Base-by-base conservation (phyloP, 1,140 invertebrate species). In the Popillia japonica region DNA sequence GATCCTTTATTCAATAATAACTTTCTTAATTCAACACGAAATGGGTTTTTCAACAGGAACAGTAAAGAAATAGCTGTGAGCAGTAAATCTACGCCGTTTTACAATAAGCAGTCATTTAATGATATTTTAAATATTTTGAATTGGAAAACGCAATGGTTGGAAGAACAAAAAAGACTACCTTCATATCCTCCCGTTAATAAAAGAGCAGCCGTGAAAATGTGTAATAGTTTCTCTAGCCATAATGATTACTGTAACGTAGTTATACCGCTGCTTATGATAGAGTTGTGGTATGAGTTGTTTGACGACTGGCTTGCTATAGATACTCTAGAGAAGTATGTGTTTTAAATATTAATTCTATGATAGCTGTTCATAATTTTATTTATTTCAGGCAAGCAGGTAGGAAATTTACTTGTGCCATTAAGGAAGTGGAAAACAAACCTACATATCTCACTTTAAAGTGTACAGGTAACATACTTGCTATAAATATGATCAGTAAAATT, bases 121-220 rank as follows among this genome's bases (percentile, higher is more conserved):
- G 44, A 48, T 48, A 48, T 48, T 14, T 48, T 48, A 14, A 48
- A 48, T 48, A 48, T 48, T 10, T 48, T 48, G 17, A 48, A 48
- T 48, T 48, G 44, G 44, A 48, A n/a, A 48, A 48, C 44, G 61
- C 3, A 17, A 17, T 73, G 72, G 72, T 40, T 73, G 14, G 72
- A 73, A 42, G 72, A 73, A 22, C 40, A 42, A 40, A 73, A 73
- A 40, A 73, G n/a, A n/a, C n/a, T 10, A n/a, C 20, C 2, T 40
- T 40, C 27, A 73, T 17, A 10, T 73, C 72, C 72, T 40, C 72
- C 72, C 9, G 40, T 73, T 73, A 73, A 40, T 73, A 73, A 73
- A 73, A 34, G 40, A 17, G 10, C 27, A 0, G 40, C 40, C 0
- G 40, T 73, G 23, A 73, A 73, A 73, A 73, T 73, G 72, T 73